Percentiles rank a stretch among this genome's conserved stretches.
Evolutionary conservation across 2,113 vertebrate species (phyloP).

Genomic region (Oryctolagus cuniculus): mOryCun1.1 NC_091435.1:39606501-39607000

Average conservation of each 20-base stretch:
- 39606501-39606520: too few species aligned
- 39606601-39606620: neutral
- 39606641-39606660: neutral
- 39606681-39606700: neutral
- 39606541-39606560: too few species aligned
- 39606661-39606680: neutral
- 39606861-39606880: neutral
- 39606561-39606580: neutral
- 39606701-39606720: neutral
- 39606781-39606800: neutral
- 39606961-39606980: neutral
- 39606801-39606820: neutral
- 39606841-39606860: neutral
- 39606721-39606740: neutral
- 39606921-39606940: neutral
- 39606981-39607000: neutral
- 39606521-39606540: too few species aligned
- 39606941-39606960: neutral
- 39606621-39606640: neutral
- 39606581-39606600: neutral
- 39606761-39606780: neutral
- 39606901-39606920: slow-evolving; percentile 14
- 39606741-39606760: neutral
- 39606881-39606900: neutral
- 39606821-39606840: neutral